Evolutionary conservation across 2,888 invertebrate genomes (phyloP).

Genomic region (Strigamia transsilvanica): DNA sequence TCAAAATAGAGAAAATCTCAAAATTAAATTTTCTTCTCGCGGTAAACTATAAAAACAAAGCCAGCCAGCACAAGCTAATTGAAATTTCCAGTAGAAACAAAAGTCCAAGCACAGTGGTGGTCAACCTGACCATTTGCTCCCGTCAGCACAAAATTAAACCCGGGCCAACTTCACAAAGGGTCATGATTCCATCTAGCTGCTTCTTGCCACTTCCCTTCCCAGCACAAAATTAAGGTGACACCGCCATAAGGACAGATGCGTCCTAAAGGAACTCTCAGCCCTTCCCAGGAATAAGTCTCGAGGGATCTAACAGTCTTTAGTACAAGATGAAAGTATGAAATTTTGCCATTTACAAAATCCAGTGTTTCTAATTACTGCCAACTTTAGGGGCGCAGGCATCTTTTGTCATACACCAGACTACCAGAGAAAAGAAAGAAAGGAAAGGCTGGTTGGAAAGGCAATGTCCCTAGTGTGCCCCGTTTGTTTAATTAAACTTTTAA

Average conservation of each 20-base stretch:
- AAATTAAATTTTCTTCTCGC: slow-evolving; percentile 15
- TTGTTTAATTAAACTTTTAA: slow-evolving; percentile 49
- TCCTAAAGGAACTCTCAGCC: slow-evolving; percentile 45
- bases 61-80: slow-evolving; percentile 13
- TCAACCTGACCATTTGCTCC: slow-evolving; percentile 49
- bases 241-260: slow-evolving; percentile 36
- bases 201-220: slow-evolving; percentile 15
- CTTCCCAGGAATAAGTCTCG: slow-evolving; percentile 32
- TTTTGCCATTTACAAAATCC: slow-evolving; percentile 45
- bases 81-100: slow-evolving; percentile 43
- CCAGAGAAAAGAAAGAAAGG: not conserved
- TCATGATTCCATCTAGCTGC: slow-evolving; percentile 36
- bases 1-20: not conserved
- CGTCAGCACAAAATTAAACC: slow-evolving; percentile 44
- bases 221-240: slow-evolving; percentile 43
- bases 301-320: slow-evolving; percentile 11
- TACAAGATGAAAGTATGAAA: slow-evolving; percentile 35
- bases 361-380: slow-evolving; percentile 35
- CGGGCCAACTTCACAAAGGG: slow-evolving; percentile 27
- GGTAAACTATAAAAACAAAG: slow-evolving; percentile 22
- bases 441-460: slow-evolving; percentile 18
- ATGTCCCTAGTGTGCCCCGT: slow-evolving; percentile 43
- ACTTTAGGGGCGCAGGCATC: slow-evolving; percentile 30
- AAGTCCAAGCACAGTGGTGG: slow-evolving; percentile 39
- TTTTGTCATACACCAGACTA: slow-evolving; percentile 15